Conservation (phyloP, 2,888 invertebrate genomes). For the Caenorhabditis imperialis region DNA sequence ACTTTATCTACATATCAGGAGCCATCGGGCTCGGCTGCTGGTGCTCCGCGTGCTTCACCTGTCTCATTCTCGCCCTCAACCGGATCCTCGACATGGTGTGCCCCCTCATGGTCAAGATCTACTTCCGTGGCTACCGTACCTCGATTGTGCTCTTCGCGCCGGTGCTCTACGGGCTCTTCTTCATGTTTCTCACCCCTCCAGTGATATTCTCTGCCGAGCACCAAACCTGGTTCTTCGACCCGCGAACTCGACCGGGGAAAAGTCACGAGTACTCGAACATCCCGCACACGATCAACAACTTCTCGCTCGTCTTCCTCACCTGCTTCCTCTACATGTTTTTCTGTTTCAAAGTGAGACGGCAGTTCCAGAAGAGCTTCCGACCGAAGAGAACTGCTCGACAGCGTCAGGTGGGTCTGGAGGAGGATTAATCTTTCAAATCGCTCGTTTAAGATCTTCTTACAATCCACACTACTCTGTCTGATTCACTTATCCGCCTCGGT, state of each 20-base stretch:
- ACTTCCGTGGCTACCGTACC: constrained; percentile 44
- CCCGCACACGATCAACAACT: constrained; percentile 55
- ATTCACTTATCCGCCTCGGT: constrained; percentile 43
- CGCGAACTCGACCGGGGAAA: constrained; percentile 23
- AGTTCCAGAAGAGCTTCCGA: constrained; percentile 44
- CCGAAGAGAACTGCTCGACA: constrained; percentile 42
- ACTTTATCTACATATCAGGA: constrained; percentile 46
- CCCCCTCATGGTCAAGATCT: constrained; percentile 42
- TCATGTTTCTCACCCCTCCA: constrained; percentile 36
- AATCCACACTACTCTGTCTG: constrained; percentile 44
- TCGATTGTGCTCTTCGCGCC: constrained; percentile 31
- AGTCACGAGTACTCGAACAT: constrained; percentile 41
- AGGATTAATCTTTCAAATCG: not conserved
- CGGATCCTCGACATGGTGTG: constrained; percentile 46
- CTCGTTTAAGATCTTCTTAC: constrained; percentile 44
- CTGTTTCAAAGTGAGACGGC: constrained; percentile 43
- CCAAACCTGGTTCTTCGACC: constrained; percentile 51
- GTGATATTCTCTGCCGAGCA: constrained; percentile 39
- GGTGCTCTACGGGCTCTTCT: constrained; percentile 37
- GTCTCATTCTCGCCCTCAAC: constrained; percentile 36
- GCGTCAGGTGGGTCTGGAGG: constrained; percentile 22
- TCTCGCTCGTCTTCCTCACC: constrained; percentile 46
- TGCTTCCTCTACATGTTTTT: constrained; percentile 49
- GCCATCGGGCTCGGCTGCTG: constrained; percentile 42
- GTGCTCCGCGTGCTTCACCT: constrained; percentile 34